These are phyloP conservation scores for Cromileptes altivelis DNA, from an alignment of 2,113 vertebrate species.

Conservation along the genomic window DNA sequence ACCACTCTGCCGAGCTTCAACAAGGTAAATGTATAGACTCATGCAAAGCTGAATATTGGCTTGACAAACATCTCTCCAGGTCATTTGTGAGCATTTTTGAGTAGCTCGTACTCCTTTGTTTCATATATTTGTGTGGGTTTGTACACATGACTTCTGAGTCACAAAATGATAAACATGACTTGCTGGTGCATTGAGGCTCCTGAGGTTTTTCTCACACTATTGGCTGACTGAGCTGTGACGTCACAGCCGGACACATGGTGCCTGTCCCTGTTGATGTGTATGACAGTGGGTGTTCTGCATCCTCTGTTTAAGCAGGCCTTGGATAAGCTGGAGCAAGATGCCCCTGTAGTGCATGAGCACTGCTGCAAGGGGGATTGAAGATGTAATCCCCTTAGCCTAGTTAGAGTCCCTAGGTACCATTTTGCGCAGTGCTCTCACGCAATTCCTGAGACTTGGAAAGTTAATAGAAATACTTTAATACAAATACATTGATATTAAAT, in stretches of 20 bases:
- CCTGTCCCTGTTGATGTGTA: neutral
- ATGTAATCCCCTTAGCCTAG: constrained; percentile 82
- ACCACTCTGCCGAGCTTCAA: constrained; percentile 78
- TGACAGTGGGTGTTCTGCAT: constrained; percentile 42
- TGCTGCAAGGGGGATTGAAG: constrained; percentile 62
- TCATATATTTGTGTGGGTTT: neutral
- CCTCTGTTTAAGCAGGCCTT: constrained; percentile 49
- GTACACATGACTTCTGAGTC: neutral
- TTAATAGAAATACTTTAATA: neutral
- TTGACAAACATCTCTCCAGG: too few species aligned
- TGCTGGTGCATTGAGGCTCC: constrained; percentile 15
- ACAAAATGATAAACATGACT: neutral
- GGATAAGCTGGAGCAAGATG: constrained; percentile 65
- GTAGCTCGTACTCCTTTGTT: neutral
- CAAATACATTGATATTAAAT: neutral
- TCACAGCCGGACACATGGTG: constrained; percentile 47
- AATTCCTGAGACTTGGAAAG: constrained; percentile 6
- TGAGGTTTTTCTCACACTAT: constrained; percentile 19
- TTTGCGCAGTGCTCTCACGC: constrained; percentile 45
- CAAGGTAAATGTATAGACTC: constrained; percentile 75
- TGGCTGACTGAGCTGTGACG: constrained; percentile 25
- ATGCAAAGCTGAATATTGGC: neutral
- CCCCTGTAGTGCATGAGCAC: constrained; percentile 37
- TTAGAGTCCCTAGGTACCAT: constrained; percentile 46
- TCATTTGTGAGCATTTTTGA: neutral